These are phyloP conservation scores for Trissonchulus sp. DNA, from an alignment of 2,888 invertebrate species.

Conservation along the genomic window DNA sequence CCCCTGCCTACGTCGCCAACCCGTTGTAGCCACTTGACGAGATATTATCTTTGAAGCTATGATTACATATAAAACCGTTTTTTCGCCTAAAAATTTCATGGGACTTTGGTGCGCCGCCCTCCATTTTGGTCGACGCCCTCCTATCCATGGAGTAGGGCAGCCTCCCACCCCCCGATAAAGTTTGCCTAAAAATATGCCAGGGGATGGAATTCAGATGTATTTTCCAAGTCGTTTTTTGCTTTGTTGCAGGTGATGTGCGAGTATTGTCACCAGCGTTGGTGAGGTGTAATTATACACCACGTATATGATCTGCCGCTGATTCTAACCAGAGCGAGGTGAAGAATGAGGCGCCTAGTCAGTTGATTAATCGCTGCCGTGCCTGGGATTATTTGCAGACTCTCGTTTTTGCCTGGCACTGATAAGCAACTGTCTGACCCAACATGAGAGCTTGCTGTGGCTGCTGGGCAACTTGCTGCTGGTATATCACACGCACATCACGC, in stretches of 20 bases:
- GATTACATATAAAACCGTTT: too few relatives aligned
- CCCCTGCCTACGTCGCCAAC: too few relatives aligned
- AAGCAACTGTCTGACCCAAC: constrained; percentile 23
- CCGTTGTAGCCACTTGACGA: too few relatives aligned
- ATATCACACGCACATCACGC: constrained; percentile 77
- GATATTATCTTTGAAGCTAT: too few relatives aligned
- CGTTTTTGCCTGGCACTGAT: constrained; percentile 96
- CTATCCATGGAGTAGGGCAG: too few relatives aligned
- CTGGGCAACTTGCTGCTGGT: constrained; percentile 82
- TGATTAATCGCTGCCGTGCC: constrained; percentile 89
- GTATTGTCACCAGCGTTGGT: constrained; percentile 71
- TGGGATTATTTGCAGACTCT: constrained; percentile 89
- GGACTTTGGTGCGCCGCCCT: too few relatives aligned
- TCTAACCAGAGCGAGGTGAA: constrained; percentile 76
- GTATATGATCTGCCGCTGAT: constrained; percentile 74
- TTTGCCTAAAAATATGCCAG: too few relatives aligned
- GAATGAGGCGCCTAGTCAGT: constrained; percentile 74
- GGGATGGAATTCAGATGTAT: too few relatives aligned
- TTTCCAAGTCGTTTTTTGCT: too few relatives aligned
- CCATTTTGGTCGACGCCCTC: too few relatives aligned
- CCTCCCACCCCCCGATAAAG: too few relatives aligned
- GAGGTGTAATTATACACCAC: constrained; percentile 13
- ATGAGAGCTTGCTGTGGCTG: constrained; percentile 72
- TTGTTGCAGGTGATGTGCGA: constrained; percentile 62
- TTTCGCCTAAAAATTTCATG: too few relatives aligned